Percentiles rank a stretch among this genome's conserved stretches.
These are phyloP conservation scores for Hemicrepidius hirtus DNA, from an alignment of 2,888 invertebrate species.

Conservation along the genomic window DNA sequence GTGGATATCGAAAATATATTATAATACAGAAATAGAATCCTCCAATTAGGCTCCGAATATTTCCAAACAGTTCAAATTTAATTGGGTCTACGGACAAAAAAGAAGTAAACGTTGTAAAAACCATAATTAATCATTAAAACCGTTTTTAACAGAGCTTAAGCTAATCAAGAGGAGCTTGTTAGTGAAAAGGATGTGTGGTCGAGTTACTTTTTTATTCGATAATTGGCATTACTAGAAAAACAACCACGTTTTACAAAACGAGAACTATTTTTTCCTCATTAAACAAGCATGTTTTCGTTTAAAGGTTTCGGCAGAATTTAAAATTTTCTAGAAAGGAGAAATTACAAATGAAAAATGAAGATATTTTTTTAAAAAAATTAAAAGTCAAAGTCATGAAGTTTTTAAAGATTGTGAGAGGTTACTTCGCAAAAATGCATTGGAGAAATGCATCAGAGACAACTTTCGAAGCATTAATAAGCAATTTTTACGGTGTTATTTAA, in stretches of 20 bases:
- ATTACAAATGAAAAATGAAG: no score
- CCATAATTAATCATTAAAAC: slow-evolving; percentile 61
- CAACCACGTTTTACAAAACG: slow-evolving; percentile 52
- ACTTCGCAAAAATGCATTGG: background rate
- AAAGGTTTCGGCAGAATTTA: background rate
- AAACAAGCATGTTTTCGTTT: slow-evolving; percentile 15
- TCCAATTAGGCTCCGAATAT: slow-evolving; percentile 32
- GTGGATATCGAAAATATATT: slow-evolving; percentile 5
- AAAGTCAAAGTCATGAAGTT: background rate
- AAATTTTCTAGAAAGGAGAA: no score
- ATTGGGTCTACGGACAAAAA: slow-evolving; percentile 33
- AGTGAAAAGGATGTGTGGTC: slow-evolving; percentile 60
- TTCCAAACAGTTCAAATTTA: slow-evolving; percentile 38
- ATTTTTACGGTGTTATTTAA: slow-evolving; percentile 9
- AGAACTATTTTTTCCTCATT: slow-evolving; percentile 42
- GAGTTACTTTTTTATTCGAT: slow-evolving; percentile 58
- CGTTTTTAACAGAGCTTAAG: slow-evolving; percentile 57
- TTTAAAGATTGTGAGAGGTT: background rate
- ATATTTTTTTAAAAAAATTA: no score
- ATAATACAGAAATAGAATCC: slow-evolving; percentile 28
- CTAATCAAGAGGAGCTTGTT: slow-evolving; percentile 61
- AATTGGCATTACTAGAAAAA: slow-evolving; percentile 58
- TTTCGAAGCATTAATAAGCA: slow-evolving; percentile 14
- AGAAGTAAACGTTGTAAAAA: slow-evolving; percentile 48
- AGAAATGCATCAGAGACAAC: background rate